A percentile compares a stretch with the other conserved stretches of the same genome.
Conservation (phyloP, 1,140 invertebrate genomes). For the Papilio machaon region DNA sequence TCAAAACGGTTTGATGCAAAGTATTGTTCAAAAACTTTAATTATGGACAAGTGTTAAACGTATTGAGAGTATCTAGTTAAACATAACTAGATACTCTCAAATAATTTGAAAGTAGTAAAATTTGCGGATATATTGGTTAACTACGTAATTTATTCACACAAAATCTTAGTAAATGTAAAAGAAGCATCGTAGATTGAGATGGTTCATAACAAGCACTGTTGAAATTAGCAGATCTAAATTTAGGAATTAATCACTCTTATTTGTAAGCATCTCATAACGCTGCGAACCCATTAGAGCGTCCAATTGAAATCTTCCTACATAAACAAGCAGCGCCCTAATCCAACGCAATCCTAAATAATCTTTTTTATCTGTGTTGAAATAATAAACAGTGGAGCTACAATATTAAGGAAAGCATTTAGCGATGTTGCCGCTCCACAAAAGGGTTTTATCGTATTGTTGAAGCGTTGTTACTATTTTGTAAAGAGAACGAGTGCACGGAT, state of each 20-base stretch:
- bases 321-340: conserved; percentile 23
- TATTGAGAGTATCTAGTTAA: too few species aligned
- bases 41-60: too few species aligned
- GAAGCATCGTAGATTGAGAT: not conserved
- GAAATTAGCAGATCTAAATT: conserved; percentile 8
- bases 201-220: not conserved
- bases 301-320: conserved; percentile 11
- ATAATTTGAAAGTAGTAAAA: too few species aligned
- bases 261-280: conserved; percentile 5
- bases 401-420: conserved; percentile 41
- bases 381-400: conserved; percentile 29
- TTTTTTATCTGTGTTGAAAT: conserved; percentile 33
- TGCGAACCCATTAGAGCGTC: conserved; percentile 4
- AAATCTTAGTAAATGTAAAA: not conserved
- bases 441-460: conserved; percentile 32
- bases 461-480: conserved; percentile 30
- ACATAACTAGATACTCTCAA: too few species aligned
- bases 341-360: conserved; percentile 30
- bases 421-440: conserved; percentile 36
- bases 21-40: too few species aligned
- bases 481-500: conserved; percentile 33
- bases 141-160: not conserved
- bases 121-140: too few species aligned
- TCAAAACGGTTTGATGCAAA: too few species aligned
- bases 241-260: conserved; percentile 12